Evolutionary conservation across 2,888 invertebrate genomes (phyloP), one percentile per base, ranked within the genome.

Genomic region (Cheilosia impressa): DNA sequence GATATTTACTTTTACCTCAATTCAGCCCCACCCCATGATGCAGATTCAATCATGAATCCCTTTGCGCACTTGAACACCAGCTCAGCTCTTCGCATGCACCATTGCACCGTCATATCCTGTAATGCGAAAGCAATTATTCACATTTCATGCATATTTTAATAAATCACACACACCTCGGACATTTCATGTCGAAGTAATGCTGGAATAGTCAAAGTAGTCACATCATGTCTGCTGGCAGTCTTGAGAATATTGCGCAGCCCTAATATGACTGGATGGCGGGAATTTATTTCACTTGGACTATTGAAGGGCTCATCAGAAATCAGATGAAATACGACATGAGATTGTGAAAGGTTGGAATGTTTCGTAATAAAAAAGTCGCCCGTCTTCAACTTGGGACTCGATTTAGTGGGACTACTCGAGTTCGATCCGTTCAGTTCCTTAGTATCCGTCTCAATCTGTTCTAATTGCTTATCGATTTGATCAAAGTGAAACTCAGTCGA

Each of bases 1-100:
- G 96, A 34, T 24, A 63, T 34, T 45, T 5, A 34, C 98, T 22
- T 93, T 91, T 96, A 98, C 93, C 97, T 96, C 87, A 97, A 93
- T 92, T 97, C 97, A 0, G 97, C 96, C 41, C 97, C 97, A 84
- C 97, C 97, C 95, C 98, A 96, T 0, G 98, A 97, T 9, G 97
- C 96, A 94, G 98, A 97, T 94, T 99, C 99, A 92, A 99, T 98
- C 97, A 99, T 97, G 93, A 99, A 99, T 3, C 99, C 99, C 93
- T 99, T 99, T 68, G 98, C 97, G 93, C 99, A 99, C 93, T 99
- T 99, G 90, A 99, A 98, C 79, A 99, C 97, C 87, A 99, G 93
- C 93, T 99, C 99, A 0, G 99, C 99, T 89, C 99, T 94, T 89
- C 98, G 96, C 90, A 97, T 94, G 92, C 99, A 99, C 99, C 99